Evolutionary conservation across 2,113 vertebrate genomes (phyloP).

Genomic region (Scomber scombrus): DNA sequence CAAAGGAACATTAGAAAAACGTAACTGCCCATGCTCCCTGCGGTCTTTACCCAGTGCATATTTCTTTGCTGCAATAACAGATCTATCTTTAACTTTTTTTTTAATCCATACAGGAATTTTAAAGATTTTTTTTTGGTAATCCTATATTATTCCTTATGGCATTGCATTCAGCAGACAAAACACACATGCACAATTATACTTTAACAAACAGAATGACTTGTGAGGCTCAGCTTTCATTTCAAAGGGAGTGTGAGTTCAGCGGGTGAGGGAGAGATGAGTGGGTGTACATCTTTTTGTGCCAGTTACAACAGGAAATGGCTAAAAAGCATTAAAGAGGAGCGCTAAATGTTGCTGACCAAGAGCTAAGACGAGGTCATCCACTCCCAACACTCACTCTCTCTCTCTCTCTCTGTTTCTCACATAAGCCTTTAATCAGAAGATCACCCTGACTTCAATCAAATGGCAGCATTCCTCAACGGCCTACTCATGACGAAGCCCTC

Average conservation of each 20-base stretch:
- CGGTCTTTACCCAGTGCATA: constrained; percentile 16
- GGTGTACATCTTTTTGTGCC: constrained; percentile 35
- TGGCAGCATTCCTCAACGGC: constrained; percentile 63
- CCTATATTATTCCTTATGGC: not conserved
- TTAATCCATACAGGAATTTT: not conserved
- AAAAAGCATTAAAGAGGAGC: constrained; percentile 58
- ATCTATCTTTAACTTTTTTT: not conserved
- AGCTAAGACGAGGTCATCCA: constrained; percentile 45
- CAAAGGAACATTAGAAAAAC: constrained; percentile 44
- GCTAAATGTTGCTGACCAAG: constrained; percentile 37
- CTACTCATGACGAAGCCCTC: constrained; percentile 58
- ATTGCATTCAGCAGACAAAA: not conserved
- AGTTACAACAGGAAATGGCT: constrained; percentile 54
- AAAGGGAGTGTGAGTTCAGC: constrained; percentile 2
- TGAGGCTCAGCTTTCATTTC: constrained; percentile 17
- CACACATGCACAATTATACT: not conserved
- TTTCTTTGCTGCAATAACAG: constrained; percentile 31
- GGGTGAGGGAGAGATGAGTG: constrained; percentile 27
- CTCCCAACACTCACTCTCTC: constrained; percentile 31
- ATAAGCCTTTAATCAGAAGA: constrained; percentile 62
- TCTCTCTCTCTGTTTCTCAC: constrained; percentile 7
- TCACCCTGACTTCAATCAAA: constrained; percentile 60
- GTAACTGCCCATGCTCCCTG: constrained; percentile 26
- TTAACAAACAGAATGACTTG: not conserved
- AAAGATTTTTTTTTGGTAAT: not conserved